Percentiles rank a stretch among this genome's conserved stretches.
phyloP scores from a whole-genome alignment of 1,140 invertebrate genomes.

The Campoletis sonorensis region DNA sequence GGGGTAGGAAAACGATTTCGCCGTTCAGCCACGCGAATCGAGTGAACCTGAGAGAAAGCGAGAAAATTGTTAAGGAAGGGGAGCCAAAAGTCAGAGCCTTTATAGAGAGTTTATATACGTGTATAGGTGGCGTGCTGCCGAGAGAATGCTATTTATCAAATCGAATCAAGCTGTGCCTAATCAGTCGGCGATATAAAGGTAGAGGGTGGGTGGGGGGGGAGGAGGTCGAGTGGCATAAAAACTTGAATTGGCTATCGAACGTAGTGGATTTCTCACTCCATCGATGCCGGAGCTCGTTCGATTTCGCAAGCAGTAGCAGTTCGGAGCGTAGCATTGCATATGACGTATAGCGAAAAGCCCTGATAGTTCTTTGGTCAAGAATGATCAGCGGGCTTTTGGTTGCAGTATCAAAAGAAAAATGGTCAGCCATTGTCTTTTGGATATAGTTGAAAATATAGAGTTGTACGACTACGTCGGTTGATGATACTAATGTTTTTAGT shows the following conservation, averaged over 20 bases:
- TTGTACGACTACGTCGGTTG: too few species aligned
- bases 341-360: too few species aligned
- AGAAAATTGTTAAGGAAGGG: slow-evolving; percentile 13
- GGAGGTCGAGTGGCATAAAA: slow-evolving; percentile 55
- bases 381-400: too few species aligned
- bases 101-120: slow-evolving; percentile 4
- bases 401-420: too few species aligned
- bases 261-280: slow-evolving; percentile 1
- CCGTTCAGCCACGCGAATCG: slow-evolving; percentile 43
- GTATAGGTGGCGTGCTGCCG: slow-evolving; percentile 17
- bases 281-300: neutral
- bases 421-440: too few species aligned
- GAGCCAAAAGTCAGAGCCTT: neutral
- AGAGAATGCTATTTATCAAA: slow-evolving; percentile 62
- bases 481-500: too few species aligned
- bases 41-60: slow-evolving; percentile 12
- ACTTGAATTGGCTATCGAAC: slow-evolving; percentile 64
- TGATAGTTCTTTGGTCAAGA: too few species aligned
- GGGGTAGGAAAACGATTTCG: slow-evolving; percentile 40
- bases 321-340: too few species aligned
- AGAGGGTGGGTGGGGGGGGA: too few species aligned
- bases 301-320: neutral
- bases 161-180: slow-evolving; percentile 58
- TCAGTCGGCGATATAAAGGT: slow-evolving; percentile 57
- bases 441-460: too few species aligned